Conservation (phyloP, 1,140 invertebrate species). For the Euwallacea fornicatus region DNA sequence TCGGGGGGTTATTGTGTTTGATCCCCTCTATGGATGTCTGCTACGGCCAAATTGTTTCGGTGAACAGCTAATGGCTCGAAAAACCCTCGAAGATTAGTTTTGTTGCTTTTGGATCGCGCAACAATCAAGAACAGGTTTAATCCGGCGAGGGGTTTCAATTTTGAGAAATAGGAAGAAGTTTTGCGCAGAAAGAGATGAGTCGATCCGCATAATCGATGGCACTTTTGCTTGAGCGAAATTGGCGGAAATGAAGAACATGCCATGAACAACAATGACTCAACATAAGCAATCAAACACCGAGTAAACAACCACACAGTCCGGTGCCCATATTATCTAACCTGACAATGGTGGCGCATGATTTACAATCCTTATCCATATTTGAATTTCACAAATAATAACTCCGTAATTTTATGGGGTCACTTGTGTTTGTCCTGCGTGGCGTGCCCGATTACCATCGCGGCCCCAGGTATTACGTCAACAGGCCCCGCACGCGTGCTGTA, state of each 20-base stretch:
- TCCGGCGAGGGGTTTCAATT: too few relatives aligned
- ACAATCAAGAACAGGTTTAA: too few relatives aligned
- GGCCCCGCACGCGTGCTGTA: not conserved
- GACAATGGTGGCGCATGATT: not conserved
- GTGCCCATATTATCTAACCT: too few relatives aligned
- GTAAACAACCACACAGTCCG: too few relatives aligned
- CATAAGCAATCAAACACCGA: too few relatives aligned
- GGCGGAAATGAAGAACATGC: too few relatives aligned
- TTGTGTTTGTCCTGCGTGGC: conserved; percentile 10
- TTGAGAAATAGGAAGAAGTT: too few relatives aligned
- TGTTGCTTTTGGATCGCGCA: not conserved
- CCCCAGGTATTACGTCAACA: conserved; percentile 18
- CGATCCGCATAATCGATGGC: too few relatives aligned
- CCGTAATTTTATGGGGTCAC: conserved; percentile 6
- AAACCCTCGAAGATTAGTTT: conserved; percentile 22
- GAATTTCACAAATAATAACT: not conserved
- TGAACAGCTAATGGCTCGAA: conserved; percentile 18
- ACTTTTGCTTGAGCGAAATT: too few relatives aligned
- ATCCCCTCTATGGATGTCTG: not conserved
- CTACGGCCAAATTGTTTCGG: conserved; percentile 1
- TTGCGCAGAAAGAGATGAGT: too few relatives aligned
- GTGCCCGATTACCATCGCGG: conserved; percentile 12
- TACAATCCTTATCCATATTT: conserved; percentile 1
- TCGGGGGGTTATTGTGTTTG: conserved; percentile 13
- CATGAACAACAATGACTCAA: too few relatives aligned